phyloP scores from a whole-genome alignment of 2,888 invertebrate species.

The Tipula vernalis region DNA sequence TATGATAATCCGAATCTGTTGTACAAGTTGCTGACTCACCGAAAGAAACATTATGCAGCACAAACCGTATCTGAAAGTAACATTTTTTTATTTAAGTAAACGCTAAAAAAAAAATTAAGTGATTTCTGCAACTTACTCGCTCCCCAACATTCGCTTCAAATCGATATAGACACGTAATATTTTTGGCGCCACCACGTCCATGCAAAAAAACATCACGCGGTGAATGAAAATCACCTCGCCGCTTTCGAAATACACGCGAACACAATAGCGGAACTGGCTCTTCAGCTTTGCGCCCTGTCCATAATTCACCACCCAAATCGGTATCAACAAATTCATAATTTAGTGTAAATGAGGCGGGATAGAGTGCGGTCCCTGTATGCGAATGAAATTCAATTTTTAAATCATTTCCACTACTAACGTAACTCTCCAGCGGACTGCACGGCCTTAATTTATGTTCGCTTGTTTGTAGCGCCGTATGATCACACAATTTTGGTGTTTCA shows the following conservation, averaged over 20 bases:
- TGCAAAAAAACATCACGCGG: conserved; percentile 68
- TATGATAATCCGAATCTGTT: conserved; percentile 59
- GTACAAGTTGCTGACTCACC: conserved; percentile 52
- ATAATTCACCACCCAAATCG: conserved; percentile 54
- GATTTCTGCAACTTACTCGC: conserved; percentile 35
- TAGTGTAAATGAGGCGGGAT: conserved; percentile 57
- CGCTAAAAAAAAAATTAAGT: no score
- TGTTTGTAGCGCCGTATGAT: conserved; percentile 52
- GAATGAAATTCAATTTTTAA: conserved; percentile 45
- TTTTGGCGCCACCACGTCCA: conserved; percentile 68
- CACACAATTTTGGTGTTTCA: conserved; percentile 67
- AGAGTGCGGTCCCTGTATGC: conserved; percentile 63
- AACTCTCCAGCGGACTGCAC: conserved; percentile 67
- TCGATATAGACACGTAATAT: conserved; percentile 64
- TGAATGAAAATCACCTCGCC: conserved; percentile 48
- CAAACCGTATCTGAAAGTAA: conserved; percentile 34
- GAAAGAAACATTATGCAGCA: conserved; percentile 58
- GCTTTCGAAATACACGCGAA: conserved; percentile 50
- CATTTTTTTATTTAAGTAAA: background rate
- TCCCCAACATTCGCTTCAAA: conserved; percentile 55
- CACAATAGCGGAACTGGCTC: conserved; percentile 40
- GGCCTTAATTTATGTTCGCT: conserved; percentile 46
- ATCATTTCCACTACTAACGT: conserved; percentile 45
- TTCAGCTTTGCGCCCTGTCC: conserved; percentile 39
- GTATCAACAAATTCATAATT: conserved; percentile 80